Evolutionary conservation across 2,888 invertebrate genomes (phyloP).

Genomic region (Ochropleura plecta): DNA sequence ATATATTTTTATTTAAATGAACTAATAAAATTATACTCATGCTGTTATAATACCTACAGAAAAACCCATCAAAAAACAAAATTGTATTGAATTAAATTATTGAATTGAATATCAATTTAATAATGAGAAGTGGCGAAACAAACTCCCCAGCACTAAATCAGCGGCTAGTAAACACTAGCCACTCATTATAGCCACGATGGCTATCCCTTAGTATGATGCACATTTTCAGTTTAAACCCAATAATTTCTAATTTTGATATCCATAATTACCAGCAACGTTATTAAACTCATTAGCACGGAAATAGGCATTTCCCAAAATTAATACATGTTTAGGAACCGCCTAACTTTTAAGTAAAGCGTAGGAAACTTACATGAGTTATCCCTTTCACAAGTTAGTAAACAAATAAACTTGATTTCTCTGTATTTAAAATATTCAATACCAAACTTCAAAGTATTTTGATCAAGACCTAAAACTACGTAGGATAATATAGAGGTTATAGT

Average conservation of each 20-base stretch:
- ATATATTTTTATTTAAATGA: no score
- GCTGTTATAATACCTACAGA: no score
- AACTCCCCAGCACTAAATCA: no score
- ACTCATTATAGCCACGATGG: background rate
- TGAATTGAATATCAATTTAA: no score
- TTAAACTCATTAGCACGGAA: background rate
- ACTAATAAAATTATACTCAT: no score
- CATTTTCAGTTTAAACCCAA: background rate
- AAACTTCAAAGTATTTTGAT: slow-evolving; percentile 56
- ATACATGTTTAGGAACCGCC: background rate
- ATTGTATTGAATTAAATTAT: no score
- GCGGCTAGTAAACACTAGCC: no score
- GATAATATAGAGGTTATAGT: slow-evolving; percentile 51
- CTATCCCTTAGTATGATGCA: background rate
- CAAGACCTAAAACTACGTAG: slow-evolving; percentile 48
- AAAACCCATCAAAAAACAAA: no score
- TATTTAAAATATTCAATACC: slow-evolving; percentile 72
- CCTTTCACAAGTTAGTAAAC: slow-evolving; percentile 70
- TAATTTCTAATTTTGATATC: background rate
- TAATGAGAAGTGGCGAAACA: no score
- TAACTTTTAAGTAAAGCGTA: slow-evolving; percentile 3
- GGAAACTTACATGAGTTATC: slow-evolving; percentile 48
- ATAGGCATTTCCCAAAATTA: background rate
- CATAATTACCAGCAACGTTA: background rate
- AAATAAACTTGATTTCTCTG: slow-evolving; percentile 68